Percentiles rank a stretch among this genome's conserved stretches.
These are phyloP conservation scores for Coecobrya sp. DNA, from an alignment of 2,888 invertebrate species.

Conservation along the genomic window DNA sequence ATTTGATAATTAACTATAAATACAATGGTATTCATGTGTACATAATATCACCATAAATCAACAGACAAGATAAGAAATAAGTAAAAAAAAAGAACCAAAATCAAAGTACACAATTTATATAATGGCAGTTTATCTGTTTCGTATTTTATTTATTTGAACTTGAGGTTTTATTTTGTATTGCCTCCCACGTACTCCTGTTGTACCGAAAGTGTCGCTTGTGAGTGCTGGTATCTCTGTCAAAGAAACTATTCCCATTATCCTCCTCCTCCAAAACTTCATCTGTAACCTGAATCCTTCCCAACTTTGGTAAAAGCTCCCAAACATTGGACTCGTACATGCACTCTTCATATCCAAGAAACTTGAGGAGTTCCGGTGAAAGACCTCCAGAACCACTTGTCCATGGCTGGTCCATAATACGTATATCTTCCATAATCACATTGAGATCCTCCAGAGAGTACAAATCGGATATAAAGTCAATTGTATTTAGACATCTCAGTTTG, in stretches of 20 bases:
- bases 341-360: slow-evolving; percentile 19
- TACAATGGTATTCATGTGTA: too few relatives aligned
- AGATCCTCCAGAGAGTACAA: slow-evolving; percentile 7
- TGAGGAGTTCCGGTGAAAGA: background rate
- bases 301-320: slow-evolving; percentile 31
- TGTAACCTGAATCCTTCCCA: background rate
- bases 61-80: too few relatives aligned
- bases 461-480: slow-evolving; percentile 8
- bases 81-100: too few relatives aligned
- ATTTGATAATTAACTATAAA: too few relatives aligned
- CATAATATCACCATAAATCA: too few relatives aligned
- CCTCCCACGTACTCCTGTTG: background rate
- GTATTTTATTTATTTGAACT: background rate
- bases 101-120: too few relatives aligned
- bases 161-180: background rate
- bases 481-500: background rate
- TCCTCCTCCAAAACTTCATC: slow-evolving; percentile 35
- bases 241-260: slow-evolving; percentile 1
- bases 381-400: background rate
- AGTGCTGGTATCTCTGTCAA: slow-evolving; percentile 8
- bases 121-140: background rate
- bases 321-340: slow-evolving; percentile 6
- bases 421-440: background rate
- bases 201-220: background rate
- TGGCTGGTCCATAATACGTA: background rate